Percentiles rank a stretch among this genome's conserved stretches.
phyloP scores from a whole-genome alignment of 2,113 vertebrate genomes.

The Melanerpes formicivorus region DNA sequence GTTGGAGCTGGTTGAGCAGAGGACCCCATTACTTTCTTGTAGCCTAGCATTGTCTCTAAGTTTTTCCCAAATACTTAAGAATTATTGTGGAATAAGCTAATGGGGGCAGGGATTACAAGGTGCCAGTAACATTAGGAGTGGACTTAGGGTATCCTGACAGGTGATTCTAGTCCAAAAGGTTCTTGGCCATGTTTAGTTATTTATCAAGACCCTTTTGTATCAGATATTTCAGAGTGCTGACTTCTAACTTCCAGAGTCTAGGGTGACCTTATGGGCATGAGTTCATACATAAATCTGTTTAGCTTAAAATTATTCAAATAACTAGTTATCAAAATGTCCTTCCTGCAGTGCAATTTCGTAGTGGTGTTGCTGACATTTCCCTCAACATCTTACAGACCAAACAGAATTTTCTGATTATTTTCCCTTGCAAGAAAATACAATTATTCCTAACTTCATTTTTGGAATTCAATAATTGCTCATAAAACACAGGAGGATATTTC shows the following conservation, averaged over 20 bases:
- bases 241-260: not conserved
- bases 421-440: not conserved
- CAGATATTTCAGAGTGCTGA: not conserved
- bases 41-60: not conserved
- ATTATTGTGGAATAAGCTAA: not conserved
- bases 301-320: constrained; percentile 13
- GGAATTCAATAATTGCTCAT: not conserved
- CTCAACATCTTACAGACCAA: not conserved
- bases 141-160: not conserved
- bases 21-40: not conserved
- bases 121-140: not conserved
- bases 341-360: constrained; percentile 14
- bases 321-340: constrained; percentile 24
- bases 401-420: not conserved
- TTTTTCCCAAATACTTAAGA: not conserved
- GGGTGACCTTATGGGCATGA: constrained; percentile 8
- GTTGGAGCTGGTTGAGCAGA: not conserved
- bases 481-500: not conserved
- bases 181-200: not conserved
- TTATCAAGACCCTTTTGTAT: not conserved
- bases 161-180: not conserved
- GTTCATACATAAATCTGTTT: not conserved
- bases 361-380: not conserved
- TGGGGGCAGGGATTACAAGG: not conserved
- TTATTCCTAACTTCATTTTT: not conserved